Conservation (phyloP, 2,888 invertebrate genomes). For the Tholera decimalis region DNA sequence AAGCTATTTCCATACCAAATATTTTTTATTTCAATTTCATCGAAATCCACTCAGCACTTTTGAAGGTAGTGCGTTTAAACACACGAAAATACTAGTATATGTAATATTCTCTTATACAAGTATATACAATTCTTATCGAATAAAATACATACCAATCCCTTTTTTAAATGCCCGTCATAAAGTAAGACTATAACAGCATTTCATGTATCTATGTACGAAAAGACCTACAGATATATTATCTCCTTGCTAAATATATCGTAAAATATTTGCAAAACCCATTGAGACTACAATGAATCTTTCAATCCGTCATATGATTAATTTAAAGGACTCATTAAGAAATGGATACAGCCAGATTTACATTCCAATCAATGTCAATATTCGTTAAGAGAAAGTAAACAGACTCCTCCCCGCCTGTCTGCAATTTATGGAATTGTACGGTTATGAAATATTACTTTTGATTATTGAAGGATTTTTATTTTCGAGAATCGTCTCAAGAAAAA, state of each 20-base stretch:
- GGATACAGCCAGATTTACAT: conserved; percentile 74
- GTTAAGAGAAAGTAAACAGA: conserved; percentile 75
- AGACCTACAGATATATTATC: not conserved
- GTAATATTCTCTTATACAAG: no score
- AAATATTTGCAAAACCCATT: not conserved
- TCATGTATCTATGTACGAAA: no score
- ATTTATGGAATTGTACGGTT: conserved; percentile 42
- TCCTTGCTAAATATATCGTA: not conserved
- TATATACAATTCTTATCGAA: no score
- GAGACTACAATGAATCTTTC: conserved; percentile 20
- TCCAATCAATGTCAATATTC: conserved; percentile 82
- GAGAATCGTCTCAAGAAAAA: no score
- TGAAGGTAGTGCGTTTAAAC: no score
- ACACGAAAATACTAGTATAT: no score
- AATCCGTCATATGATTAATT: conserved; percentile 54
- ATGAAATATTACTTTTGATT: conserved; percentile 10
- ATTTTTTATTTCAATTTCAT: no score
- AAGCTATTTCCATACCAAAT: no score
- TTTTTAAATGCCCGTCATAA: no score
- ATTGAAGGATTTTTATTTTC: not conserved
- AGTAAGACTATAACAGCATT: no score
- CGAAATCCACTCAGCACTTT: no score
- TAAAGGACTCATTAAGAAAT: conserved; percentile 58
- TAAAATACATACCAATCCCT: no score
- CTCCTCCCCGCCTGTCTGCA: conserved; percentile 27